Evolutionary conservation across 1,140 invertebrate species (phyloP).

Genomic region (Bombyx mandarina): DNA sequence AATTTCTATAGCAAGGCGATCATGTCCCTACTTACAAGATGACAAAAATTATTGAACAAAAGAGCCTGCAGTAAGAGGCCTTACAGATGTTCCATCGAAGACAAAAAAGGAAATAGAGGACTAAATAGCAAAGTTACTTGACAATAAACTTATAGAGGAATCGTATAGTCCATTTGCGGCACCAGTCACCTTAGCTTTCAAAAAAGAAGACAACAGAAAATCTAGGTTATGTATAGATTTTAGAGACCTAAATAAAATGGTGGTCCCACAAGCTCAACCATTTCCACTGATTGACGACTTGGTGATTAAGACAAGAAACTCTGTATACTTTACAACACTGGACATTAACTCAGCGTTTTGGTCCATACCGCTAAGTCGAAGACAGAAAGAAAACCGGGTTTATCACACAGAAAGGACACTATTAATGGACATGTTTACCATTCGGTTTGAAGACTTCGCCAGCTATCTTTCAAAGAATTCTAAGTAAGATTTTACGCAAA

Average conservation of each 20-base stretch:
- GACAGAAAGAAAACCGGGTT: conserved; percentile 45
- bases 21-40: no score
- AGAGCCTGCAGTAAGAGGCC: conserved; percentile 31
- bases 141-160: conserved; percentile 19
- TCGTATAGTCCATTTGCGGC: conserved; percentile 1
- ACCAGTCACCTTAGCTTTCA: conserved; percentile 29
- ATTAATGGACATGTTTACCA: conserved; percentile 9
- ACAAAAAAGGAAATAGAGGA: conserved; percentile 31
- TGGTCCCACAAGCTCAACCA: conserved; percentile 15
- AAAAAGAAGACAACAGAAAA: conserved; percentile 31
- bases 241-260: conserved; percentile 22
- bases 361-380: conserved; percentile 24
- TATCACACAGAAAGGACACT: conserved; percentile 39
- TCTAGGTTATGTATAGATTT: no score
- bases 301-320: conserved; percentile 24
- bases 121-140: conserved; percentile 29
- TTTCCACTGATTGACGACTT: conserved; percentile 23
- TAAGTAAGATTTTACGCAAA: conserved; percentile 14
- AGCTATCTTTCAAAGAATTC: conserved; percentile 11
- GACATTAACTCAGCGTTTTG: conserved; percentile 43
- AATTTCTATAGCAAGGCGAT: no score
- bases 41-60: conserved; percentile 2
- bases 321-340: conserved; percentile 14
- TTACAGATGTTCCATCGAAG: conserved; percentile 13
- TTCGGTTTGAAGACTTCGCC: conserved; percentile 10